A percentile compares a stretch with the other conserved stretches of the same genome.
phyloP scores from a whole-genome alignment of 2,113 vertebrate species.

The Dicaeum eximium region DNA sequence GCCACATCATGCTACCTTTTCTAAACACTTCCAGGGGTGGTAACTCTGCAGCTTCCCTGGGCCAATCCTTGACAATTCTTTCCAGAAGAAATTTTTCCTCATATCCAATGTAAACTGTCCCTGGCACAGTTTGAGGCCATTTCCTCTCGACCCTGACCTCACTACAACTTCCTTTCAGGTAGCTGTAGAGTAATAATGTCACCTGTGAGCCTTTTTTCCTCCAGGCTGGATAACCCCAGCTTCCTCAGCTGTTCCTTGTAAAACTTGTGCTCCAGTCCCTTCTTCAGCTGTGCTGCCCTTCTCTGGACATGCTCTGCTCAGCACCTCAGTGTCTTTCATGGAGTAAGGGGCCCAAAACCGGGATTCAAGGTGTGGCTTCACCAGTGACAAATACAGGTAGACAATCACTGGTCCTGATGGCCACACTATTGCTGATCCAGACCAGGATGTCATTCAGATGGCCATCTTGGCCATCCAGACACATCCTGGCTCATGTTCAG shows the following conservation, averaged over 20 bases:
- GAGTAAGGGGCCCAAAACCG: neutral
- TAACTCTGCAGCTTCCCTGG: neutral
- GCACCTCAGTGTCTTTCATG: neutral
- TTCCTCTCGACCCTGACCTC: neutral
- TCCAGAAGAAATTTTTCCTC: neutral
- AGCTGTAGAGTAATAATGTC: accelerated
- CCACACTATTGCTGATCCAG: neutral
- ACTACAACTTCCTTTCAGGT: neutral
- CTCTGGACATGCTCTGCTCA: neutral
- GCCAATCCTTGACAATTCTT: neutral
- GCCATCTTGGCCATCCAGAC: neutral
- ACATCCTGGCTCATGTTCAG: neutral
- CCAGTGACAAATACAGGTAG: neutral
- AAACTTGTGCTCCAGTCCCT: neutral
- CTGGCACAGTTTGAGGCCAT: neutral
- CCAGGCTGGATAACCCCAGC: neutral
- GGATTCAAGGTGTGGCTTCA: accelerated
- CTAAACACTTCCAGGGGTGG: neutral
- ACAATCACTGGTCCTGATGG: neutral
- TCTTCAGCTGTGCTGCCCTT: neutral
- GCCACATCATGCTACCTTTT: neutral
- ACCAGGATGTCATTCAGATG: neutral
- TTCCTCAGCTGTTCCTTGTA: neutral
- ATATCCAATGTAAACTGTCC: neutral
- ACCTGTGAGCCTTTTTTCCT: neutral